Evolutionary conservation across 2,888 invertebrate species (phyloP).

Genomic region (Syritta pipiens): DNA sequence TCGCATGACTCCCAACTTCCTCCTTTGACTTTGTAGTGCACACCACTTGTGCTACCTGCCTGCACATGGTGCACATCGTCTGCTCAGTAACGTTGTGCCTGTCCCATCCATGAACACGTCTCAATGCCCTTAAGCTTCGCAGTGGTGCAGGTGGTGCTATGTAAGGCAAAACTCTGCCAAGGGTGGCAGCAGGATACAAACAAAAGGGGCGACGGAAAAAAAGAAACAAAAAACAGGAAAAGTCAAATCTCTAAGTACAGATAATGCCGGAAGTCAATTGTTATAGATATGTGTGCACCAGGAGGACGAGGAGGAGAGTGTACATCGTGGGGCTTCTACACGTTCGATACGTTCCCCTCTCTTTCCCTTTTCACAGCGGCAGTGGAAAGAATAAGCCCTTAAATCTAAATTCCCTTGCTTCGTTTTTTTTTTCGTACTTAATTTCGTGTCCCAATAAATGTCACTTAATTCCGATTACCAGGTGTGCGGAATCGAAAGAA

Average conservation of each 20-base stretch:
- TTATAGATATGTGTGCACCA: constrained; percentile 36
- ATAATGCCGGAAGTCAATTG: constrained; percentile 70
- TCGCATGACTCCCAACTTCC: constrained; percentile 62
- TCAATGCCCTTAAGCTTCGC: constrained; percentile 18
- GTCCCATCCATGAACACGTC: constrained; percentile 22
- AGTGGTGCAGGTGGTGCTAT: constrained; percentile 47
- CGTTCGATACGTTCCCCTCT: constrained; percentile 18
- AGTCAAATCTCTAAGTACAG: constrained; percentile 61
- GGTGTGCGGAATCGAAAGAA: constrained; percentile 61
- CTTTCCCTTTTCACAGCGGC: constrained; percentile 3
- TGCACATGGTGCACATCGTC: not conserved
- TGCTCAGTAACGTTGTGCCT: not conserved
- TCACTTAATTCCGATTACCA: constrained; percentile 70
- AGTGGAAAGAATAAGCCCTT: constrained; percentile 45
- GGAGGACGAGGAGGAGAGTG: not conserved
- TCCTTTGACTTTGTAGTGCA: constrained; percentile 44
- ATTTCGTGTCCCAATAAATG: constrained; percentile 68
- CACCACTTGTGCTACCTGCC: constrained; percentile 12
- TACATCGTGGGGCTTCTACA: constrained; percentile 26
- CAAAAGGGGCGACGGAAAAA: constrained; percentile 5
- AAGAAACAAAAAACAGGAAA: constrained; percentile 18
- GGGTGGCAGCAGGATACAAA: constrained; percentile 33
- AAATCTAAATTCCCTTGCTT: constrained; percentile 34
- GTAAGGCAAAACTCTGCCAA: constrained; percentile 38
- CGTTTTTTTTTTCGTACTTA: constrained; percentile 42